phyloP scores from a whole-genome alignment of 2,888 invertebrate species.

The Ectemnius lituratus region DNA sequence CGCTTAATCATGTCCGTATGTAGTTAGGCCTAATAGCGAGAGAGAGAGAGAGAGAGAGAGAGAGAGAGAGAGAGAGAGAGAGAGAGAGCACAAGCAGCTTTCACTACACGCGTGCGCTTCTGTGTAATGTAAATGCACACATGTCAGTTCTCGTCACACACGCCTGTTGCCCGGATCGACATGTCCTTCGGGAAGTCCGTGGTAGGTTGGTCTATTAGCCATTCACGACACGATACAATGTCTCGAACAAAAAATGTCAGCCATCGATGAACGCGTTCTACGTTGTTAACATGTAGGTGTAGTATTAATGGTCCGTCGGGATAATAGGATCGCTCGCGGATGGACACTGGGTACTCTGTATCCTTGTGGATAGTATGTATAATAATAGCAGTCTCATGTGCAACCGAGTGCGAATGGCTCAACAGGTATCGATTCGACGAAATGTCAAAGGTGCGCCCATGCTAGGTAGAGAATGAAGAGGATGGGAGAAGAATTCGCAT shows the following conservation, averaged over 20 bases:
- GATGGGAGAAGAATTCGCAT: no score
- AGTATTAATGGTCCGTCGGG: conserved; percentile 19
- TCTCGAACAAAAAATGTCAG: no score
- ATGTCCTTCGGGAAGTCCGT: no score
- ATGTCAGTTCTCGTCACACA: no score
- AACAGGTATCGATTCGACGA: conserved; percentile 60
- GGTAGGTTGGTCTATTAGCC: no score
- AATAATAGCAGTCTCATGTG: conserved; percentile 44
- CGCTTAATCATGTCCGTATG: background rate
- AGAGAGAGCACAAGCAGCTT: background rate
- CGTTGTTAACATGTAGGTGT: no score
- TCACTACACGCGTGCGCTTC: no score
- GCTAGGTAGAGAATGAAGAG: background rate
- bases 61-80: background rate
- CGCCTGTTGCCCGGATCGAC: no score
- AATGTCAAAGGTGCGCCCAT: conserved; percentile 46
- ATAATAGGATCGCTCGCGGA: conserved; percentile 17
- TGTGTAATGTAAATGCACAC: no score
- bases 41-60: background rate
- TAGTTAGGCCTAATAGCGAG: background rate
- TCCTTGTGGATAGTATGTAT: conserved; percentile 16
- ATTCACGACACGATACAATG: no score
- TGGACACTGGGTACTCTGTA: conserved; percentile 31
- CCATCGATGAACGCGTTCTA: no score
- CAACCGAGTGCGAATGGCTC: conserved; percentile 42